Evolutionary conservation across 2,113 vertebrate species (phyloP).

Genomic region (Eubucco bourcierii): DNA sequence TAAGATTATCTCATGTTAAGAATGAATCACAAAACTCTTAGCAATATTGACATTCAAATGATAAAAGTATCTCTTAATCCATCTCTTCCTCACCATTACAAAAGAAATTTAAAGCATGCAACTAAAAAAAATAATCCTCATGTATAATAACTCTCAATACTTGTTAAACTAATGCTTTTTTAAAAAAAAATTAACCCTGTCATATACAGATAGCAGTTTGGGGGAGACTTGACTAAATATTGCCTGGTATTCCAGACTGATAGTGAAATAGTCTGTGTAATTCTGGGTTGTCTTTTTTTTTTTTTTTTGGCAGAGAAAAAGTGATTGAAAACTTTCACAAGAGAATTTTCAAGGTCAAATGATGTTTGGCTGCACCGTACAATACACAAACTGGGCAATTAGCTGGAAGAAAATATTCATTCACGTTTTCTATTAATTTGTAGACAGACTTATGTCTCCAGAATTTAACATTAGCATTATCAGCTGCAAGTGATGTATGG

Average conservation of each 20-base stretch:
- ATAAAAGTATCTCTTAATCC: not conserved
- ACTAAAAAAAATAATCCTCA: not conserved
- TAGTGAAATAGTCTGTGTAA: not conserved
- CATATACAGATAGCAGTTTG: not conserved
- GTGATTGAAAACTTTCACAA: not conserved
- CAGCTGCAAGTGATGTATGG: not conserved
- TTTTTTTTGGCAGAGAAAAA: not conserved
- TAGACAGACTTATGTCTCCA: constrained; percentile 61
- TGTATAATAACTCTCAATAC: not conserved
- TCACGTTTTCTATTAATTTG: constrained; percentile 65
- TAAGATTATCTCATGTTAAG: not conserved
- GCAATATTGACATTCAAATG: not conserved
- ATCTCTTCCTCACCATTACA: not conserved
- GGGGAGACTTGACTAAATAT: not conserved
- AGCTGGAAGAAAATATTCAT: constrained; percentile 50
- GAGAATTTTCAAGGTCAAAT: constrained; percentile 13
- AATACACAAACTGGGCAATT: constrained; percentile 26
- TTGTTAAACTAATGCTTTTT: not conserved
- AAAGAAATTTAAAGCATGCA: not conserved
- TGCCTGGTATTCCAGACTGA: not conserved
- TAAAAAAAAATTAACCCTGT: not conserved
- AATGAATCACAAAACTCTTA: not conserved
- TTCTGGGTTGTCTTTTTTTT: too few species aligned
- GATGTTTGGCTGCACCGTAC: not conserved
- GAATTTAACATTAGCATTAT: constrained; percentile 48